Conservation (phyloP, 2,888 invertebrate species). For the Patella pellucida region DNA sequence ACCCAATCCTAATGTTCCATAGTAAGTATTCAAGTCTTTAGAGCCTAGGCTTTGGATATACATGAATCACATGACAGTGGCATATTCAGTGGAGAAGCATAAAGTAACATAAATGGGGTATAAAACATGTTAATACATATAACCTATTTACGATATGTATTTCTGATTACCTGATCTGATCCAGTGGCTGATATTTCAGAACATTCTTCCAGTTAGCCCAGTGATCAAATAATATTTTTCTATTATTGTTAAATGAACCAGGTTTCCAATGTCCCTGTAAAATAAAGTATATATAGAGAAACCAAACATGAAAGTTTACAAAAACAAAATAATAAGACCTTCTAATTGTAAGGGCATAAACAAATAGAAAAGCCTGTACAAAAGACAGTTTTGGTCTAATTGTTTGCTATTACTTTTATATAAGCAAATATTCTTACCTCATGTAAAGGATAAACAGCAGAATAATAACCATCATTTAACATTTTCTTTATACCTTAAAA, state of each 20-base stretch:
- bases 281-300: too few relatives aligned
- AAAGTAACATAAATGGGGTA: background rate
- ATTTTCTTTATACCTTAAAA: constrained; percentile 65
- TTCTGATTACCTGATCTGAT: constrained; percentile 79
- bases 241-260: constrained; percentile 56
- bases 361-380: too few relatives aligned
- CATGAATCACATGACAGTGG: too few relatives aligned
- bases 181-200: constrained; percentile 88
- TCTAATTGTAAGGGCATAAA: too few relatives aligned
- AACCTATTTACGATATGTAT: constrained; percentile 13
- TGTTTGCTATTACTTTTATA: too few relatives aligned
- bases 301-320: too few relatives aligned
- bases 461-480: constrained; percentile 60
- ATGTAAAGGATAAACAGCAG: constrained; percentile 66
- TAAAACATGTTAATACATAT: background rate
- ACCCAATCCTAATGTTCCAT: too few relatives aligned
- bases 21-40: too few relatives aligned
- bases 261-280: constrained; percentile 66
- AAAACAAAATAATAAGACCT: too few relatives aligned
- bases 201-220: constrained; percentile 87
- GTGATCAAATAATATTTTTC: constrained; percentile 80
- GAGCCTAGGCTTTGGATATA: too few relatives aligned
- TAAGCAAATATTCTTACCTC: constrained; percentile 50
- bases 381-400: too few relatives aligned
- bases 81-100: too few relatives aligned